Percentiles rank a stretch among this genome's conserved stretches.
phyloP scores from a whole-genome alignment of 1,140 invertebrate genomes.

The Drosophila kohkoa region DNA sequence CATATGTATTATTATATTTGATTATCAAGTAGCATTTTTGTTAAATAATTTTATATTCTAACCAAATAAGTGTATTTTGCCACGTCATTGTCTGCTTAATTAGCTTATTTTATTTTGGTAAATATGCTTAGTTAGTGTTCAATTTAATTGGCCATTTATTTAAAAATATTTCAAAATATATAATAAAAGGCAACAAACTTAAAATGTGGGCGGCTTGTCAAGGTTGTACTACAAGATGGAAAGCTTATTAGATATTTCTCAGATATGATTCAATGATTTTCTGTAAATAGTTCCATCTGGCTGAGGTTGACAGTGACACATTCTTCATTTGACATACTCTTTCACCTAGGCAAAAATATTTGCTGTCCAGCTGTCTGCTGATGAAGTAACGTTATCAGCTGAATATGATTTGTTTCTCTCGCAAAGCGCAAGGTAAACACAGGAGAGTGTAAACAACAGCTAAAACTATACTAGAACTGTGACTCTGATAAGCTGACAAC shows the following conservation, averaged over 20 bases:
- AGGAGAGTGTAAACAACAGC: slow-evolving; percentile 5
- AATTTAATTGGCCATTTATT: slow-evolving; percentile 22
- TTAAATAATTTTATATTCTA: too few species aligned
- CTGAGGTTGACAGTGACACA: slow-evolving; percentile 3
- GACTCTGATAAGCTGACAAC: slow-evolving; percentile 34
- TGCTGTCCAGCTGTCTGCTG: slow-evolving; percentile 39
- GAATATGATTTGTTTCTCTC: slow-evolving; percentile 32
- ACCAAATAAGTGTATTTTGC: background rate
- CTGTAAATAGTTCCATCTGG: background rate
- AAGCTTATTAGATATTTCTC: too few species aligned
- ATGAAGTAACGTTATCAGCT: slow-evolving; percentile 19
- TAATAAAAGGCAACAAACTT: background rate
- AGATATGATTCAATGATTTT: background rate
- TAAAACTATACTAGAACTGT: slow-evolving; percentile 16
- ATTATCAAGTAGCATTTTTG: too few species aligned
- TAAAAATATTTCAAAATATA: background rate
- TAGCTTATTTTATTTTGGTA: background rate
- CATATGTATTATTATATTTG: too few species aligned
- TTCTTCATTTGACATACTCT: background rate
- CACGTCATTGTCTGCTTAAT: background rate
- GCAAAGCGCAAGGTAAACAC: slow-evolving; percentile 50
- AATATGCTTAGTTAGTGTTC: slow-evolving; percentile 9
- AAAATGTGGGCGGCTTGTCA: background rate
- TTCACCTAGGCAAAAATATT: slow-evolving; percentile 4
- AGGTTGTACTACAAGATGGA: background rate